phyloP scores from a whole-genome alignment of 2,888 invertebrate species.

The Papilio demoleus region DNA sequence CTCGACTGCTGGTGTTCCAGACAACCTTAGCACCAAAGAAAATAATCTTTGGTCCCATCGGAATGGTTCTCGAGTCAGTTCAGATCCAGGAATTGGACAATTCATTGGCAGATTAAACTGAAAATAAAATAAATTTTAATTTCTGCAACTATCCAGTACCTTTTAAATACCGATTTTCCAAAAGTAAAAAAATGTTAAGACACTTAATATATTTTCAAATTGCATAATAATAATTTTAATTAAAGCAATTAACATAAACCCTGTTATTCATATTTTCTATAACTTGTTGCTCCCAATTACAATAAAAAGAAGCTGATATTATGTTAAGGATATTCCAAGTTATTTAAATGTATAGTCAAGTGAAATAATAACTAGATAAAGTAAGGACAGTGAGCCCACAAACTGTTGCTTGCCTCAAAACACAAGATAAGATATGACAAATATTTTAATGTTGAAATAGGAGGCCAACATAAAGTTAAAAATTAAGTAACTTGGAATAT shows the following conservation, averaged over 20 bases:
- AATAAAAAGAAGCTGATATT: background rate
- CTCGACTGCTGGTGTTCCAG: slow-evolving; percentile 95
- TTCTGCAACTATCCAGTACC: background rate
- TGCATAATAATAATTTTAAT: no score
- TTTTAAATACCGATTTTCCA: background rate
- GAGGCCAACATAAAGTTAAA: slow-evolving; percentile 1
- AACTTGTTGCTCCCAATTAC: background rate
- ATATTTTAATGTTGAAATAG: slow-evolving; percentile 40
- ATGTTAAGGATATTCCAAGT: background rate
- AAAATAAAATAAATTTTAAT: slow-evolving; percentile 41
- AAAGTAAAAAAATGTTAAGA: no score
- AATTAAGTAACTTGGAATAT: background rate
- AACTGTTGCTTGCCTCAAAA: slow-evolving; percentile 19
- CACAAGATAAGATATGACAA: slow-evolving; percentile 43
- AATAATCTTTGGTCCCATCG: slow-evolving; percentile 99
- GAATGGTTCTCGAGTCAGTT: slow-evolving; percentile 99
- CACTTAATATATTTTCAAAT: no score
- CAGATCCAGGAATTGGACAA: slow-evolving; percentile 96
- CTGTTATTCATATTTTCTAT: background rate
- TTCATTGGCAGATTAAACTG: slow-evolving; percentile 96
- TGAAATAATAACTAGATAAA: slow-evolving; percentile 21
- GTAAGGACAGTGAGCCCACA: slow-evolving; percentile 15
- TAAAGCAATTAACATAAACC: no score
- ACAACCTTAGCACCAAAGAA: slow-evolving; percentile 95
- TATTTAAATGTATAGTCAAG: background rate